Percentiles rank a stretch among this genome's conserved stretches.
Evolutionary conservation across 2,113 vertebrate species (phyloP).

Genomic region (Shinisaurus crocodilurus): DNA sequence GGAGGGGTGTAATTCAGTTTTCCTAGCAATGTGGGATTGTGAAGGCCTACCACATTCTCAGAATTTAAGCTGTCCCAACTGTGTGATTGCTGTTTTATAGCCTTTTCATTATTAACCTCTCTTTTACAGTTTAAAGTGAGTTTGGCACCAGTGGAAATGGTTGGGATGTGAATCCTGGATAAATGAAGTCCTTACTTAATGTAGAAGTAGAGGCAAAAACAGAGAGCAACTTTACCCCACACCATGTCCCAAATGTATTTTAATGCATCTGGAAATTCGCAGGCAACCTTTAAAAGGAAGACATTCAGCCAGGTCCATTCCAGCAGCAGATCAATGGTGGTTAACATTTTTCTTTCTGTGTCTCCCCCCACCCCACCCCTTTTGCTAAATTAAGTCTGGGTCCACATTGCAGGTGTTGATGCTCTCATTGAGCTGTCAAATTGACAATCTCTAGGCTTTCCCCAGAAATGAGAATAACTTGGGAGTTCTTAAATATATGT

Average conservation of each 20-base stretch:
- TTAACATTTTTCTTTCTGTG: background rate
- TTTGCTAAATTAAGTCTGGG: background rate
- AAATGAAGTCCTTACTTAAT: background rate
- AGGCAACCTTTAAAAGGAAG: background rate
- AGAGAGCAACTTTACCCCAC: background rate
- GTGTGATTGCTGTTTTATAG: background rate
- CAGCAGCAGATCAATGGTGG: background rate
- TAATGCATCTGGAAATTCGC: background rate
- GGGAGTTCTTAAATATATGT: background rate
- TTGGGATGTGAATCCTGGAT: background rate
- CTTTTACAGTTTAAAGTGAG: background rate
- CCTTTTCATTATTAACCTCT: background rate
- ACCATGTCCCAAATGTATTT: background rate
- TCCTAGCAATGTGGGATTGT: constrained; percentile 60
- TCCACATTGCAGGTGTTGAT: background rate
- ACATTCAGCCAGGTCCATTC: background rate
- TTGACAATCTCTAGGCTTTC: background rate
- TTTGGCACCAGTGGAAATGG: background rate
- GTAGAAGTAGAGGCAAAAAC: background rate
- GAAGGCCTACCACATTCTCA: background rate
- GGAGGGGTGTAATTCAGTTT: constrained; percentile 58
- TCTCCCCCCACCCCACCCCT: background rate
- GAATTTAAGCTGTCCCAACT: constrained; percentile 2
- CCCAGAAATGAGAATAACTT: background rate
- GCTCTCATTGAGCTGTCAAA: background rate